phyloP scores from a whole-genome alignment of 2,113 vertebrate genomes.

The Larimichthys polyactis region DNA sequence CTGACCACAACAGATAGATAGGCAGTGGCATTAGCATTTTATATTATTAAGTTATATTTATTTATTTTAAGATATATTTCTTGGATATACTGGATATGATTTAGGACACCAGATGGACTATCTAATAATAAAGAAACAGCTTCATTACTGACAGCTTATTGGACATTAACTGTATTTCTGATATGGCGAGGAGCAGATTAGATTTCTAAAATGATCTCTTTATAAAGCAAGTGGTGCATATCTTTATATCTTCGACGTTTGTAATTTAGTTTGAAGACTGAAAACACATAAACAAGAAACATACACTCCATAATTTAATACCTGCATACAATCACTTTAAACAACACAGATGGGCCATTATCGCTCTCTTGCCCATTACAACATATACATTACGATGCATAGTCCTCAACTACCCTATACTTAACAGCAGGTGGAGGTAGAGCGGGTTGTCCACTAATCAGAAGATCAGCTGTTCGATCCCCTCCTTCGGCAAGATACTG shows the following conservation, averaged over 20 bases:
- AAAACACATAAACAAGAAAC: not conserved
- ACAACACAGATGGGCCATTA: not conserved
- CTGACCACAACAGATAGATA: not conserved
- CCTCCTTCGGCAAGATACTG: no score
- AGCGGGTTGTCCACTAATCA: no score
- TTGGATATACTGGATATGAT: not conserved
- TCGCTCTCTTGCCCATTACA: not conserved
- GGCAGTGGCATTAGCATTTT: constrained; percentile 4
- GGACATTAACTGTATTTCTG: not conserved
- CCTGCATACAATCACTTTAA: not conserved
- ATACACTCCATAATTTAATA: not conserved
- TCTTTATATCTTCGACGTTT: not conserved
- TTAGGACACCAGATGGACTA: not conserved
- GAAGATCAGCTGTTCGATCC: no score
- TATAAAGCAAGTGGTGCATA: not conserved
- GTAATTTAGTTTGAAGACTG: not conserved
- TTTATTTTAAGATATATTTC: not conserved
- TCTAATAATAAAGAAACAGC: not conserved
- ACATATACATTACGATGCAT: not conserved
- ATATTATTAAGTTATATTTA: not conserved
- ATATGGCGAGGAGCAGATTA: not conserved
- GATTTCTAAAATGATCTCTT: not conserved
- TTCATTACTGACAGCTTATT: not conserved
- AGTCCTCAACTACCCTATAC: not conserved
- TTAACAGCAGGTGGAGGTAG: no score